Conservation (phyloP, 2,888 invertebrate species). For the Drosophila meridiana region DNA sequence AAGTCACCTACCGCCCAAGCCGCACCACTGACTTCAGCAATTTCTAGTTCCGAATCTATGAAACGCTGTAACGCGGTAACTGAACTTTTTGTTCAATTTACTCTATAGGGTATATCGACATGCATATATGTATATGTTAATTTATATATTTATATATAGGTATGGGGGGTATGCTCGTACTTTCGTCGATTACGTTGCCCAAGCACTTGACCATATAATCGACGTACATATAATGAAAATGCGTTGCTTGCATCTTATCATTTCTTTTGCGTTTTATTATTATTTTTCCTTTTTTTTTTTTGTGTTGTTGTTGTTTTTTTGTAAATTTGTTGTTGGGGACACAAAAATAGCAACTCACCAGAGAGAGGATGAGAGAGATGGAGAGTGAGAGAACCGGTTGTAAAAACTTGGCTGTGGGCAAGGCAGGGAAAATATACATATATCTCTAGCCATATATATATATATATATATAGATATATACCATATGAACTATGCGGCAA, state of each 20-base stretch:
- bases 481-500: conserved; percentile 67
- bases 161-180: conserved; percentile 17
- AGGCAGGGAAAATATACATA: conserved; percentile 49
- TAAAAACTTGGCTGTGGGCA: conserved; percentile 58
- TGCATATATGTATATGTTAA: neutral
- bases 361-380: conserved; percentile 4
- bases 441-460: neutral
- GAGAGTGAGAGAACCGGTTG: conserved; percentile 61
- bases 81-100: conserved; percentile 38
- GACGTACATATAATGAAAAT: conserved; percentile 37
- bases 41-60: conserved; percentile 22
- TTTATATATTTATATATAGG: conserved; percentile 1
- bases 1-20: neutral
- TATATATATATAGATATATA: neutral
- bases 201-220: conserved; percentile 44
- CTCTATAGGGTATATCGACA: conserved; percentile 1
- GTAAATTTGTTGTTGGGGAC: conserved; percentile 19
- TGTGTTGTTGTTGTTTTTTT: conserved; percentile 16
- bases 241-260: conserved; percentile 36
- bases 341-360: conserved; percentile 64
- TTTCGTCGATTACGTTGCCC: conserved; percentile 28
- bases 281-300: conserved; percentile 6
- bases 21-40: conserved; percentile 1
- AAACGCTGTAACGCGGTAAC: conserved; percentile 33
- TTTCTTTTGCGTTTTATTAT: conserved; percentile 23